Percentiles rank a stretch among this genome's conserved stretches.
Evolutionary conservation across 2,797 vertebrate species (phyloP).

Genomic region (Strix occidentalis): DNA sequence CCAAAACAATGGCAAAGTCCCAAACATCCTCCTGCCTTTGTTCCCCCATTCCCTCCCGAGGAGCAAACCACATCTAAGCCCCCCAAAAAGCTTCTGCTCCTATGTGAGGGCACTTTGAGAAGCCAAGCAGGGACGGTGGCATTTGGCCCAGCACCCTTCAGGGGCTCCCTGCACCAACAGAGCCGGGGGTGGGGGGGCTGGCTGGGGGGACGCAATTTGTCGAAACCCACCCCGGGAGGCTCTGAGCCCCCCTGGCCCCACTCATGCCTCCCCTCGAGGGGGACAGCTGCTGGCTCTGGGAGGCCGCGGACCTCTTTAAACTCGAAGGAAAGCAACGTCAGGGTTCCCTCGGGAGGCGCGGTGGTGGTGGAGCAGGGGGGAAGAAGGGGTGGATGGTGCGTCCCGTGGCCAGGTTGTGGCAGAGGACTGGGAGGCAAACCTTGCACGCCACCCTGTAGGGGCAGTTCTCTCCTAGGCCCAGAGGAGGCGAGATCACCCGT

Average conservation of each 20-base stretch:
- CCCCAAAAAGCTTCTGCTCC: neutral
- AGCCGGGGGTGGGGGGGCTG: neutral
- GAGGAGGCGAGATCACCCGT: constrained; percentile 98
- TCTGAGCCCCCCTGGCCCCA: neutral
- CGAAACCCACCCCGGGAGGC: constrained; percentile 21
- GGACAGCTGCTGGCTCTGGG: constrained; percentile 79
- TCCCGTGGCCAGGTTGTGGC: constrained; percentile 75
- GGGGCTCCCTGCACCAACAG: neutral
- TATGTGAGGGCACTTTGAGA: neutral
- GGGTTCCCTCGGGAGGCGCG: constrained; percentile 74
- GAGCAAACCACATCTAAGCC: neutral
- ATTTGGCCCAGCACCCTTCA: accelerated
- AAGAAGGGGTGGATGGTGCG: constrained; percentile 74
- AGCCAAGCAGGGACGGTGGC: neutral
- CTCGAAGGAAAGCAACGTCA: constrained; percentile 79
- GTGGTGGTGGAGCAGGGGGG: constrained; percentile 73
- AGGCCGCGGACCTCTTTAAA: constrained; percentile 79
- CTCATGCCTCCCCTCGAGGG: constrained; percentile 24
- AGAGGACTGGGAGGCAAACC: constrained; percentile 91
- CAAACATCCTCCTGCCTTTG: neutral
- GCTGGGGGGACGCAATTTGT: neutral
- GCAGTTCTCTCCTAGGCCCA: constrained; percentile 99
- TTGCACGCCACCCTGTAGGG: constrained; percentile 99
- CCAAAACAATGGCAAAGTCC: neutral
- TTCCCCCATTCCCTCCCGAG: neutral